Evolutionary conservation across 2,888 invertebrate genomes (phyloP).

Genomic region (Galerucella pusilla): DNA sequence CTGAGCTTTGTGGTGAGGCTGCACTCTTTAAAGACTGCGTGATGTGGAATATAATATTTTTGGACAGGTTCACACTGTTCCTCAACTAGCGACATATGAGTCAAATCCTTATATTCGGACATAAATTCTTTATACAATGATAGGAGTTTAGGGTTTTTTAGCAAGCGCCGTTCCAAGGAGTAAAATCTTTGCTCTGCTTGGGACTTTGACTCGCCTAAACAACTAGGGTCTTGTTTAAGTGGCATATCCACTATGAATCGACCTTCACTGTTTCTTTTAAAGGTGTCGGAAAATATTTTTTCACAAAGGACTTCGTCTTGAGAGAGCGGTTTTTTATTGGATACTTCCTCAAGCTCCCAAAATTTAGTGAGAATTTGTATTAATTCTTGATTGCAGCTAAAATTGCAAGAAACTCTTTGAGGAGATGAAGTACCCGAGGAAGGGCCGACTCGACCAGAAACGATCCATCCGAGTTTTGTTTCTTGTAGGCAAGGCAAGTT

Average conservation of each 20-base stretch:
- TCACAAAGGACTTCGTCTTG: constrained; percentile 27
- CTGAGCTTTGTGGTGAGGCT: too few species aligned
- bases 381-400: constrained; percentile 21
- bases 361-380: background rate
- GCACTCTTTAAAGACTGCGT: too few species aligned
- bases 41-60: too few species aligned
- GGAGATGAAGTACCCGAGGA: background rate
- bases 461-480: constrained; percentile 29
- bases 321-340: constrained; percentile 19
- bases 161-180: constrained; percentile 34
- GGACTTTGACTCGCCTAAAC: constrained; percentile 30
- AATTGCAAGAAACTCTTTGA: constrained; percentile 15
- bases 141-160: constrained; percentile 31
- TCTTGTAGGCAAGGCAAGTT: constrained; percentile 16
- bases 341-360: constrained; percentile 26
- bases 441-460: constrained; percentile 16
- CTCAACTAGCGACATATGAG: too few species aligned
- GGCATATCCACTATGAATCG: constrained; percentile 44
- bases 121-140: constrained; percentile 40
- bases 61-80: too few species aligned
- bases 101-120: background rate
- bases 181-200: constrained; percentile 32
- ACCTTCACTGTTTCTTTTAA: constrained; percentile 27
- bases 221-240: constrained; percentile 31
- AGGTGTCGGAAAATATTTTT: constrained; percentile 24